Base-by-base conservation (phyloP, 2,113 vertebrate species). In the Hiodon alosoides region DNA sequence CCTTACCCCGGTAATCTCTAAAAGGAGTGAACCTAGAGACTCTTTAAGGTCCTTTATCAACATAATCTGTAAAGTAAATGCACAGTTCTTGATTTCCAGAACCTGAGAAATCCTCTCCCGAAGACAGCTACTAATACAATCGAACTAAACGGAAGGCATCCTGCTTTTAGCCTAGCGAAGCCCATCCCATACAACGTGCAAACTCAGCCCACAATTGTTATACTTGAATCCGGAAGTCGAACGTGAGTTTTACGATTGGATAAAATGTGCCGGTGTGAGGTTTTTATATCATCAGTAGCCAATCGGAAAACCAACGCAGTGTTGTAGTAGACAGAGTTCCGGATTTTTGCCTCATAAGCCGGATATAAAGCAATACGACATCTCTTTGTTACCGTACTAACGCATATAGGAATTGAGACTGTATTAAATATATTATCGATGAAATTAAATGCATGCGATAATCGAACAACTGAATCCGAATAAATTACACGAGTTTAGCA, bases 191-290 rank as follows among this genome's bases (percentile, higher is more conserved):
- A 13, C 59, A 31, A 16, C 71, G 16, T 47, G 54, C 55, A 73
- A 73, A 73, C 76, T 68, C 71, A 61, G 58, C 76, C 76, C 76
- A 61, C 66, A 52, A 59, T 71, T 71, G 70, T 71, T 71, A 59
- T 58, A 47, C 7, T 60, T 71, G 7, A 59, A 67, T 67, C 73
- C 65, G 73, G 73, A 50, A 71, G 70, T 71, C 70, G 10, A 48
- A 71, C 57, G 58, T 7, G 14, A 46, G 31, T 9, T 67, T 48
- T 13, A 46, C 47, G 73, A 75, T 75, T 75, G 64, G 73, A 7
- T 50, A 16, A 31, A 31, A 31, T 31, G 31, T 31, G 31, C 31
- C 31, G 31, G 31, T 31, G 31, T 31, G 31, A 31, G 31, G 31
- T 31, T 31, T 31, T 31, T 31, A 4, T 9, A 14, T 11, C 9